Evolutionary conservation across 2,797 vertebrate genomes (phyloP), one percentile per base, ranked within the genome.

Genomic region (Eospalax fontanierii): DNA sequence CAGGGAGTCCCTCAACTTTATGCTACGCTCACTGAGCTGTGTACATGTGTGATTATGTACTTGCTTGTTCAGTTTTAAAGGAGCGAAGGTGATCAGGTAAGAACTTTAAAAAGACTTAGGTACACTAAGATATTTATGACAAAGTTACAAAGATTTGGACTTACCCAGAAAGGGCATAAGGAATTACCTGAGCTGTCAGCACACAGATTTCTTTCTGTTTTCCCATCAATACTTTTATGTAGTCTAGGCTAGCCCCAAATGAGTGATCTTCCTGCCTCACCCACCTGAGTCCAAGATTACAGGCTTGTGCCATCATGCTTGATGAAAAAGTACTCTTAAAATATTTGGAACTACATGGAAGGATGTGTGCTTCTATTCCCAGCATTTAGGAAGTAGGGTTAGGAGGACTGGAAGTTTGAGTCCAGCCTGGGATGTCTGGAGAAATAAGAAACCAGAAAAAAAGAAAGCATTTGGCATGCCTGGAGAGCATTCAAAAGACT

Each of bases 21-120:
- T 63, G 50, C 79, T 76, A 21, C 18, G 6, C 21, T 10, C 35
- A 65, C 65, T 28, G 26, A 83, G 18, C 18, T 19, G 50, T 6
- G 14, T 14, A 54, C 14, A 12, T 54, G 50, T 54, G 50, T 9
- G 14, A 54, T 54, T 54, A 54, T 54, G 50, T 54, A 14, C 50
- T 54, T 54, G 50, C 50, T 54, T 54, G 30, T 68, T 43, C 19
- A 76, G 54, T 89, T 89, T 82, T 71, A 75, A 10, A 75, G 16
- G 5, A 87, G 35, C 22, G 75, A 28, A 83, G 71, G 22, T 35
- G 40, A 18, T 10, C 5, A 75, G 21, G 6, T 40, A 3, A 71
- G 46, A 81, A 59, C 66, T 92, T 80, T 81, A 59, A 87, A 94
- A 85, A 40, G n/a, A 50, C 68, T 54, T 76, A 76, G 40, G 22